Base-by-base conservation (phyloP, 2,113 vertebrate species). In the Synchiropus splendidus region DNA sequence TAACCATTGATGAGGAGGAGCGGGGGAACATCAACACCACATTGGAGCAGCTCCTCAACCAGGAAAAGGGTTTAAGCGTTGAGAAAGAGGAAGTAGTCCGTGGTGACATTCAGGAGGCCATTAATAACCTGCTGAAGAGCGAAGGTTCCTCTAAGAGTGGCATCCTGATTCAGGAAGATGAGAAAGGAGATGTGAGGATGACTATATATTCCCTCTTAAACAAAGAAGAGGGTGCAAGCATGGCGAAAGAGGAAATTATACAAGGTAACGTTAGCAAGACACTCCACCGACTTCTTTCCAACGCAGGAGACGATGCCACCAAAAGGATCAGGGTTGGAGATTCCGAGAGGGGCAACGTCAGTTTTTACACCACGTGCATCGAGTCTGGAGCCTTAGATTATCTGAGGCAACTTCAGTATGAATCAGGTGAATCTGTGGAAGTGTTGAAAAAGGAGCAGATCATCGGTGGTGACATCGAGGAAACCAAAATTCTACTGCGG, bases 281-380 rank as follows among this genome's bases (percentile, higher is more conserved):
- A 0, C 82, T 94, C 54, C 80, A 89, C 14, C 86, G 77, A 27
- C 78, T 95, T 11, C 69, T 91, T 2, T 86, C 87, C 38, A 89
- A 83, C 37, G 45, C 77, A 11, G 79, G 78, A 10, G 72, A 59
- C 18, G 80, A 86, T 44, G 74, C 75, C 11, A 51, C 77, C 0
- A 83, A 81, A 58, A 88, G 36, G 55, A 84, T 86, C 51, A 82
- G 72, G 68, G 73, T 93, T 1, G 79, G 72, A 44, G 88, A 90
- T 8, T 85, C 54, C 0, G 90, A 95, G 41, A 86, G 88, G 21
- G 92, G 92, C 4, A 95, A 93, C 34, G 92, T 95, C 43, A 91
- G 88, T 54, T 93, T 95, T 76, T 94, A 92, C 53, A 88, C 90
- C 40, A 93, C 89, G 0, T 94, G 91, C 56, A 95, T 95, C 45